Evolutionary conservation across 2,888 invertebrate genomes (phyloP).

Genomic region (Ptychoptera albimana): DNA sequence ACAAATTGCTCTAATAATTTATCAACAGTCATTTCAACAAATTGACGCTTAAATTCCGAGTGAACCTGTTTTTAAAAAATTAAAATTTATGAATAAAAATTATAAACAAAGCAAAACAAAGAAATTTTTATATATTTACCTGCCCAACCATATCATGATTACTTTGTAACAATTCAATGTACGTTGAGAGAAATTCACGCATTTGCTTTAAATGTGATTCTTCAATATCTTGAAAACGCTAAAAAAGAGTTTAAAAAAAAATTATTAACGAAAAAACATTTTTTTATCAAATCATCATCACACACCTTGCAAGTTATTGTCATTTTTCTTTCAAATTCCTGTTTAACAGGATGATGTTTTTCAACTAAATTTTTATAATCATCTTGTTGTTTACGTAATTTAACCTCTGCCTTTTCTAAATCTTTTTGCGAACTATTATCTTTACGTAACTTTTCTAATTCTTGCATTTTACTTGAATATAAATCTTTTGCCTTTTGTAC

Average conservation of each 20-base stretch:
- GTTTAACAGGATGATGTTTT: conserved; percentile 79
- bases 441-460: conserved; percentile 77
- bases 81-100: neutral
- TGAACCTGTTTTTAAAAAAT: conserved; percentile 44
- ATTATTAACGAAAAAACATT: neutral
- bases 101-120: neutral
- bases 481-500: conserved; percentile 86
- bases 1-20: conserved; percentile 85
- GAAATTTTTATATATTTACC: conserved; percentile 29
- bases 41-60: conserved; percentile 81
- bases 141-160: conserved; percentile 84
- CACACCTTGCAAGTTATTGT: conserved; percentile 70
- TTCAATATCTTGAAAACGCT: conserved; percentile 90
- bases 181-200: conserved; percentile 86
- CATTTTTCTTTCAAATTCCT: conserved; percentile 94
- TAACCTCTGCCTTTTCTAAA: conserved; percentile 82
- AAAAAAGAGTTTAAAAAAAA: conserved; percentile 10
- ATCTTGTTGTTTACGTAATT: conserved; percentile 86
- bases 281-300: neutral
- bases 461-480: conserved; percentile 71
- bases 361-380: conserved; percentile 85
- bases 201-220: conserved; percentile 84
- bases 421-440: conserved; percentile 80
- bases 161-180: conserved; percentile 72
- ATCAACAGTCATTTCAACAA: conserved; percentile 81